phyloP scores from a whole-genome alignment of 2,113 vertebrate species.

The Gymnorhina tibicen region DNA sequence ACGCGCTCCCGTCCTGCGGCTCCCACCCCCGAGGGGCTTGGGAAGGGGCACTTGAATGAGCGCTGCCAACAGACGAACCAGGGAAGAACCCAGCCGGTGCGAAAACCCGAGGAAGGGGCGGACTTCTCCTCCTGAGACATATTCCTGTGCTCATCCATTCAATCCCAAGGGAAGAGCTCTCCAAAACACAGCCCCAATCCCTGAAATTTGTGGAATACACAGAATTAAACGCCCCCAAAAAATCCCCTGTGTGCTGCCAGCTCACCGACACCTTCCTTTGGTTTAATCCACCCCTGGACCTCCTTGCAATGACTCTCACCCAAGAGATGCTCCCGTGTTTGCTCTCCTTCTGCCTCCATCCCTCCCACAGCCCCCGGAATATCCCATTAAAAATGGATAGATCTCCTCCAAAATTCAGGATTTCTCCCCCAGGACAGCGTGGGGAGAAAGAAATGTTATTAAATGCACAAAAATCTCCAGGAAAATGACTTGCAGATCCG shows the following conservation, averaged over 20 bases:
- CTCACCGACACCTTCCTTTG: background rate
- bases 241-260: background rate
- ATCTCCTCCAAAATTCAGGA: background rate
- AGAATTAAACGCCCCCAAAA: background rate
- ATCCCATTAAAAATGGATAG: background rate
- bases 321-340: background rate
- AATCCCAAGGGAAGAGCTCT: background rate
- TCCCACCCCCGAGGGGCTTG: background rate
- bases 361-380: background rate
- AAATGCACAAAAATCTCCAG: background rate
- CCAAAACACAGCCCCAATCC: background rate
- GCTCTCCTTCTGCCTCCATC: background rate
- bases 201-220: background rate
- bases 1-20: background rate
- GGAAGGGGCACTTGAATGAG: background rate
- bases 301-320: background rate
- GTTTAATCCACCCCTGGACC: background rate
- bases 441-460: background rate
- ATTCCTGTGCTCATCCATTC: background rate
- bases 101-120: background rate
- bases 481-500: background rate
- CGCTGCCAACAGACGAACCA: background rate
- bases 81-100: background rate
- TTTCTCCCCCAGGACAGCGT: background rate
- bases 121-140: background rate